phyloP scores from a whole-genome alignment of 1,140 invertebrate genomes.

The Ctenoplectra terminalis region DNA sequence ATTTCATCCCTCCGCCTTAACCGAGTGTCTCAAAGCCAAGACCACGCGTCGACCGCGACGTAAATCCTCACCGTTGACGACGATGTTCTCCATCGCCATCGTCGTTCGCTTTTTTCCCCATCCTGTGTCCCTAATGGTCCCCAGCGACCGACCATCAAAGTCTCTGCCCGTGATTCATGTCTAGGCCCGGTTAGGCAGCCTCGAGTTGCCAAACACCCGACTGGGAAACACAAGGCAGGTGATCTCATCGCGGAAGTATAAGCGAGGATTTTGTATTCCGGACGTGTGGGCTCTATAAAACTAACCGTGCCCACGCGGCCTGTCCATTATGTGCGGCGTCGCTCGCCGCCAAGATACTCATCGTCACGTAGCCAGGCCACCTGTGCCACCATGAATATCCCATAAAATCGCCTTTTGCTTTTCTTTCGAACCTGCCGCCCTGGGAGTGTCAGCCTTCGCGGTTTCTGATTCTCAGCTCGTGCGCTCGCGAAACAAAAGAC shows the following conservation, averaged over 20 bases:
- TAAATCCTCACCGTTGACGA: background rate
- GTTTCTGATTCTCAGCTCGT: conserved; percentile 1
- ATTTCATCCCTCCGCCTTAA: background rate
- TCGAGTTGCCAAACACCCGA: background rate
- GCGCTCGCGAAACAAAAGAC: background rate
- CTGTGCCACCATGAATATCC: conserved; percentile 57
- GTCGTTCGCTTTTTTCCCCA: background rate
- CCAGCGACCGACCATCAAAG: background rate
- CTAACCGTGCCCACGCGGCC: conserved; percentile 53
- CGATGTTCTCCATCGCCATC: background rate
- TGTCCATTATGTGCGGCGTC: conserved; percentile 30
- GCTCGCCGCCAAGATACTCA: conserved; percentile 48
- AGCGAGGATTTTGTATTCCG: conserved; percentile 51
- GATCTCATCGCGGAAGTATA: conserved; percentile 59
- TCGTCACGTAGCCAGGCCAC: conserved; percentile 63
- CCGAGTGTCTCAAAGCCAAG: background rate
- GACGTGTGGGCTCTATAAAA: conserved; percentile 56
- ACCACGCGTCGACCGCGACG: background rate
- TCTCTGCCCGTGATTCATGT: conserved; percentile 1
- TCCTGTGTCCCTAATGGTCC: background rate
- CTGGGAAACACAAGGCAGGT: background rate
- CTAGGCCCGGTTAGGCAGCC: background rate
- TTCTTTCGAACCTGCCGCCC: conserved; percentile 26
- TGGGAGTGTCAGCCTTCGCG: conserved; percentile 18
- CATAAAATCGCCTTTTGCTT: conserved; percentile 44